Evolutionary conservation across 2,797 vertebrate species (phyloP), one percentile per base, ranked within the genome.

Genomic region (Setipinna tenuifilis): DNA sequence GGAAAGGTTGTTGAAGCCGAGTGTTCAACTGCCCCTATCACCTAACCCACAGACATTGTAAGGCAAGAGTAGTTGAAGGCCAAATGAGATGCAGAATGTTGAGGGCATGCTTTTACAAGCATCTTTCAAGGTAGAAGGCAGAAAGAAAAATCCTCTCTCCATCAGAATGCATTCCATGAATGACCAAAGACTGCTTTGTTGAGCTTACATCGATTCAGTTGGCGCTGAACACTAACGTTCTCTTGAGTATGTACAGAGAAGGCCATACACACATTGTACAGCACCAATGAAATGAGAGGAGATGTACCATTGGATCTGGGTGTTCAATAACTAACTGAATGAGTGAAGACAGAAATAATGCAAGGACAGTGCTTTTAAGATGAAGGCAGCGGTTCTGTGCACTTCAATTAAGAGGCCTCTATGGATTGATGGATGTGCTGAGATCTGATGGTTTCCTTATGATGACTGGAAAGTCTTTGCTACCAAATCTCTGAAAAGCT

Each of bases 281-380:
- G 48, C 14, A 71, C 25, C 23, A 75, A 84, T 21, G 3, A 31
- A 71, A 71, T 2, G 10, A 31, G 65, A 16, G 83, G 82, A 59
- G 84, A 84, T 62, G 82, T 89, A 89, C 21, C 83, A 46, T 86
- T 89, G 83, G 78, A 88, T 61, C 83, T 83, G n/a, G 14, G 44
- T 84, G 50, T 83, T 87, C 71, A 90, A 89, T 65, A 88, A 75
- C 50, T 83, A 84, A 86, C 28, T 83, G 68, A 81, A 91, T 87
- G 83, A 89, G 86, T 87, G 57, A 12, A 83, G 59, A 87, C 83
- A 44, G 86, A 81, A 48, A 0, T 50, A 57, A 87, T 90, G 75
- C 61, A 89, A 90, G 81, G 17, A 54, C 88, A 88, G 78, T 61
- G 59, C 75, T 83, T 83, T 81, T 86, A 31, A 71, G 83, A 87